Conservation (phyloP, 2,888 invertebrate genomes). For the Nomada goodeniana region DNA sequence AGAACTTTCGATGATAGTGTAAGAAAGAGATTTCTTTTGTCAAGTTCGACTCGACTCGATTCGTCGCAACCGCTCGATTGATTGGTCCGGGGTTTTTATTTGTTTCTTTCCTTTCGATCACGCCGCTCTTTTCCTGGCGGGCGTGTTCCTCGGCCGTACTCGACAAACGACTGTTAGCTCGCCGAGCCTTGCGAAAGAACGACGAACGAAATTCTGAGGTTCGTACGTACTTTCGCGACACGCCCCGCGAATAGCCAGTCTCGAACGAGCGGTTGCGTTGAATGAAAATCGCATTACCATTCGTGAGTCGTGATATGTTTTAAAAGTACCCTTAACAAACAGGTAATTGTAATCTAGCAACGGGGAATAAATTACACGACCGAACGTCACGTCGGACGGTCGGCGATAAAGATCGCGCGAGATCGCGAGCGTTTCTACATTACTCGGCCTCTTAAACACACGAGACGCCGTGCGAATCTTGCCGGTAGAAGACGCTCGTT, state of each 20-base stretch:
- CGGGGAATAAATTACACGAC: slow-evolving; percentile 4
- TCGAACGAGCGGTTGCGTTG: slow-evolving; percentile 15
- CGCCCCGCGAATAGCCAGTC: background rate
- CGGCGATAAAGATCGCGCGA: slow-evolving; percentile 16
- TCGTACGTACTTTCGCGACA: background rate
- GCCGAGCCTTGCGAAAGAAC: slow-evolving; percentile 6
- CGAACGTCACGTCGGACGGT: slow-evolving; percentile 22
- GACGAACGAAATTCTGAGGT: background rate
- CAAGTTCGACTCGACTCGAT: background rate
- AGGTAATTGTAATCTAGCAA: slow-evolving; percentile 10
- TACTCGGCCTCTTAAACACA: background rate
- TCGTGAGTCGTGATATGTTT: slow-evolving; percentile 52
- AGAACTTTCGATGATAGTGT: slow-evolving; percentile 29
- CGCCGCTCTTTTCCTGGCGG: too few relatives aligned
- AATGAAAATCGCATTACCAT: slow-evolving; percentile 19
- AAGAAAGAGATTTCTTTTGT: background rate
- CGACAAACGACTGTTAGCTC: background rate
- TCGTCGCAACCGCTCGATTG: slow-evolving; percentile 3
- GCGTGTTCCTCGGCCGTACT: too few relatives aligned
- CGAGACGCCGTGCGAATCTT: background rate
- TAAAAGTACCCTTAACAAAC: slow-evolving; percentile 36
- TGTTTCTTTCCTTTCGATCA: background rate
- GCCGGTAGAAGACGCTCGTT: background rate
- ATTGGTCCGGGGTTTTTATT: background rate
- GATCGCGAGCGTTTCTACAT: slow-evolving; percentile 5